Conservation (phyloP, 1,140 invertebrate species). For the Pogonognathellus flavescens region DNA sequence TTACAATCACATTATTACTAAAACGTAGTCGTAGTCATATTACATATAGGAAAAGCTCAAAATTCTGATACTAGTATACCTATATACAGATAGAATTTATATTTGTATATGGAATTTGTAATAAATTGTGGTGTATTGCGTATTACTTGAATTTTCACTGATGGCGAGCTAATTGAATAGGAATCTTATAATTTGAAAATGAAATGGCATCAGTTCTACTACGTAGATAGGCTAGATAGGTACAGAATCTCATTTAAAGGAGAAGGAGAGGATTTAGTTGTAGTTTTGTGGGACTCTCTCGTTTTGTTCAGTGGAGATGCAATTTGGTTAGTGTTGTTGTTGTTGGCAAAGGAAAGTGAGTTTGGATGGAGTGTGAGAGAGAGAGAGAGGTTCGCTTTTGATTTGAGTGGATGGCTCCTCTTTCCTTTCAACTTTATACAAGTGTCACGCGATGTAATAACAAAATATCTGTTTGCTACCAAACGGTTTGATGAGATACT, state of each 20-base stretch:
- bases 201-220: not conserved
- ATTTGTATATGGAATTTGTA: not conserved
- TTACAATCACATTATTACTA: no score
- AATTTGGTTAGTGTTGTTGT: no score
- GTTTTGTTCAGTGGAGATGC: no score
- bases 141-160: not conserved
- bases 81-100: no score
- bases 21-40: no score
- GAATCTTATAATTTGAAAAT: not conserved
- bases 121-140: not conserved
- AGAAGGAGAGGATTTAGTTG: not conserved
- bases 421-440: not conserved
- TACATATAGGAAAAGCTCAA: no score
- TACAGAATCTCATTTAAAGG: not conserved
- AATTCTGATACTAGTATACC: no score
- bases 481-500: no score
- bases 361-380: not conserved
- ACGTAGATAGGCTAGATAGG: not conserved
- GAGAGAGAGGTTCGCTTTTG: constrained; percentile 7
- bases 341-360: not conserved
- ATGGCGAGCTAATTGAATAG: not conserved
- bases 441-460: not conserved
- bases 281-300: no score
- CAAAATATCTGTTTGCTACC: not conserved
- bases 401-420: not conserved